Conservation (phyloP, 2,797 vertebrate species). For the Odontamblyopus rebecca region DNA sequence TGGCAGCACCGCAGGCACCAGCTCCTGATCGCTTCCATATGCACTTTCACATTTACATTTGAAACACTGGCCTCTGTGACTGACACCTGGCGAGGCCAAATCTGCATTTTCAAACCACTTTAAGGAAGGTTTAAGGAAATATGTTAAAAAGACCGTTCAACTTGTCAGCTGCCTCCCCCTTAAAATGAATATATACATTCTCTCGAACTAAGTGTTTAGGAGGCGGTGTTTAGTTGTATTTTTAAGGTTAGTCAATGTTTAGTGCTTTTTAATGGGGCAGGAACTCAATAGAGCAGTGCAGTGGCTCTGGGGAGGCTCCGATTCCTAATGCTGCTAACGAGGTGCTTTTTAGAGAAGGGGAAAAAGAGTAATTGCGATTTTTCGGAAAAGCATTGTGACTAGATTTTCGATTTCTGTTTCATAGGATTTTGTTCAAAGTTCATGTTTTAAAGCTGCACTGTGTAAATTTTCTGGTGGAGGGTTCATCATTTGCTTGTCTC, state of each 20-base stretch:
- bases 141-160: constrained; percentile 1
- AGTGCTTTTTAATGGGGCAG: constrained; percentile 11
- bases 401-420: too few relatives aligned
- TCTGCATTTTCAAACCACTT: constrained; percentile 11
- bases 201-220: not conserved
- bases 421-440: too few relatives aligned
- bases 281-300: constrained; percentile 16
- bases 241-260: constrained; percentile 24
- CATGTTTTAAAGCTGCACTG: too few relatives aligned
- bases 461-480: too few relatives aligned
- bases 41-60: constrained; percentile 12
- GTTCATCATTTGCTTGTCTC: too few relatives aligned
- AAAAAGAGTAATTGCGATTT: too few relatives aligned
- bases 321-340: not conserved
- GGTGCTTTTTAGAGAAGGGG: not conserved
- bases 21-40: constrained; percentile 47
- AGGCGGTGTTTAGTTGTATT: not conserved
- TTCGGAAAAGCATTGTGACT: too few relatives aligned
- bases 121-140: constrained; percentile 1
- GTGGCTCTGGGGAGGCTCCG: not conserved
- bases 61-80: not conserved
- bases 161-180: not conserved
- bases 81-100: constrained; percentile 14
- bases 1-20: constrained; percentile 33
- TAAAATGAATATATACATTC: not conserved